Base-by-base conservation (phyloP, 2,113 vertebrate species). In the Xyrauchen texanus region DNA sequence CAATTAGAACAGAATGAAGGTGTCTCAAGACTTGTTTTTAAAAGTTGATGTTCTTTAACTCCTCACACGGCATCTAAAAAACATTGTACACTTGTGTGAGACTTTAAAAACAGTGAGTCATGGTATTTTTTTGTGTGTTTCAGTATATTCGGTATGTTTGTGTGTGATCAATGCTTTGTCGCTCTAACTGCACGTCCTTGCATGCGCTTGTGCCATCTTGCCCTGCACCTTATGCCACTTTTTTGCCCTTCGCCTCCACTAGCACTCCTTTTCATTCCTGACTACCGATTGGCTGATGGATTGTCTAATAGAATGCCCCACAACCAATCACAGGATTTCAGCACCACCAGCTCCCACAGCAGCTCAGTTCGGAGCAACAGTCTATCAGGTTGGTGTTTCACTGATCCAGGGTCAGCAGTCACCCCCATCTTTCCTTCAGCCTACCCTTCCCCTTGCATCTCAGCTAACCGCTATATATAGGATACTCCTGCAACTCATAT, bases 261-360 rank as follows among this genome's bases (percentile, higher is more conserved):
- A 99, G 98, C 98, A 94, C 97, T 99, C 93, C 97, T 99, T 97
- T 98, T 98, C 95, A 99, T 99, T 95, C 98, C 98, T 92, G 98
- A 99, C 96, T 99, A 98, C 95, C 98, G 98, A 92, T 96, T 98
- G 96, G 95, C 96, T 95, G 98, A 99, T 82, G 98, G 98, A 95
- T 92, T 99, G 95, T 98, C 96, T 96, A 98, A 95, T 97, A 98
- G 97, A 98, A 97, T 99, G 89, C 97, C 97, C 91, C 98, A 99
- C 98, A 99, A 99, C 96, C 98, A 99, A 95, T 99, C 98, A 94
- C 97, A 99, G 95, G 98, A 99, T 98, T 99, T 99, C 98, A 99
- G 96, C 98, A 99, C 97, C 92, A 98, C 96, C 95, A 99, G 98
- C 94, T 99, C 97, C 94, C 96, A 98, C 96, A 99, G 98, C 97